Evolutionary conservation across 1,140 invertebrate genomes (phyloP).

Genomic region (Drosophila melanogaster): DNA sequence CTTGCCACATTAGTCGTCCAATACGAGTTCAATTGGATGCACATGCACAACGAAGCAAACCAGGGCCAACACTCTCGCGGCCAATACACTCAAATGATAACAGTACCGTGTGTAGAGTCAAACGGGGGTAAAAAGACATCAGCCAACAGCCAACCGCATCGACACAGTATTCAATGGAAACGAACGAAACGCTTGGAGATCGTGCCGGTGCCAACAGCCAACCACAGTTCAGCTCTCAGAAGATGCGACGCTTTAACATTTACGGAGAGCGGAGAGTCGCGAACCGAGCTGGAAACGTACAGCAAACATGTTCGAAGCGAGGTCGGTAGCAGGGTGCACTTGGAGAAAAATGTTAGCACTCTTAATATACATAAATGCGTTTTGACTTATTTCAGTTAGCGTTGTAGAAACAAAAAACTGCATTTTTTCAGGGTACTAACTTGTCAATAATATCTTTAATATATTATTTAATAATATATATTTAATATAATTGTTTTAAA

Average conservation of each 20-base stretch:
- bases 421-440: too few relatives aligned
- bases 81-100: conserved; percentile 60
- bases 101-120: conserved; percentile 73
- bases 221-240: conserved; percentile 64
- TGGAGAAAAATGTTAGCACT: conserved; percentile 2
- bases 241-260: background rate
- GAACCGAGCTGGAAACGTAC: conserved; percentile 3
- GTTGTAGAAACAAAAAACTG: too few relatives aligned
- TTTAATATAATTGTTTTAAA: too few relatives aligned
- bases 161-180: conserved; percentile 79
- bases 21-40: conserved; percentile 77
- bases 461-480: too few relatives aligned
- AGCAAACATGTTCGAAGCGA: conserved; percentile 43
- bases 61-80: conserved; percentile 18
- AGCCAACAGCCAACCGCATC: conserved; percentile 76
- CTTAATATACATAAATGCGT: too few relatives aligned
- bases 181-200: conserved; percentile 68
- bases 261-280: conserved; percentile 7
- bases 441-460: too few relatives aligned
- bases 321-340: conserved; percentile 30
- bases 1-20: conserved; percentile 71
- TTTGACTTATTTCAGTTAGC: too few relatives aligned
- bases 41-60: conserved; percentile 69
- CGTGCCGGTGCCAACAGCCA: conserved; percentile 69
- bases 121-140: conserved; percentile 36